Conservation (phyloP, 2,888 invertebrate species). For the Trachelus tabidus region DNA sequence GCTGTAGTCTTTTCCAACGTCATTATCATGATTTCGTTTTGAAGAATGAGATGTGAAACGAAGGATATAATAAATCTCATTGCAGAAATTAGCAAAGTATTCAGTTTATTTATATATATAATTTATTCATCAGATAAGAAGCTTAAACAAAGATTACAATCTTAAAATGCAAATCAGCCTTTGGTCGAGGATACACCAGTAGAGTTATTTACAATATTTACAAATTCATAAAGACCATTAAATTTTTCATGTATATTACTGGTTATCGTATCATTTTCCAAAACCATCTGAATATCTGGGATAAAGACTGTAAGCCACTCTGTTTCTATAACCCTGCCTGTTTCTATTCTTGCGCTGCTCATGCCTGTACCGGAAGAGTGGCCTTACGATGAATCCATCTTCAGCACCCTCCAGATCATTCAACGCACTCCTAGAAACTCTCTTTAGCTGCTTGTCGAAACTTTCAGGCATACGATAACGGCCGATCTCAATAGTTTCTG, state of each 20-base stretch:
- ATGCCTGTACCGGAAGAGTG: slow-evolving; percentile 14
- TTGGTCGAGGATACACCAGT: no score
- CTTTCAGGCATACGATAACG: slow-evolving; percentile 10
- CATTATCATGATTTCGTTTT: neutral
- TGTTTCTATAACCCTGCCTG: slow-evolving; percentile 1
- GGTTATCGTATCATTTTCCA: slow-evolving; percentile 35
- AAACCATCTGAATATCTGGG: slow-evolving; percentile 47
- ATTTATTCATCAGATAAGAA: no score
- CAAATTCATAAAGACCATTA: no score
- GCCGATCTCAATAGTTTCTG: slow-evolving; percentile 8
- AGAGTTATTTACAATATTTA: no score
- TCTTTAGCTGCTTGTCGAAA: slow-evolving; percentile 4
- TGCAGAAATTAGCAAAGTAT: no score
- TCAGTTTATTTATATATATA: no score
- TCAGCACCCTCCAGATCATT: slow-evolving; percentile 11
- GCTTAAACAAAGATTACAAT: no score
- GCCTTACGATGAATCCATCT: slow-evolving; percentile 16
- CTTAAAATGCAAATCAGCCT: no score
- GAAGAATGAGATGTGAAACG: neutral
- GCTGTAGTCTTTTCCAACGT: neutral
- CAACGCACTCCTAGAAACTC: slow-evolving; percentile 1
- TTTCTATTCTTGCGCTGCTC: slow-evolving; percentile 9
- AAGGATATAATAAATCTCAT: no score
- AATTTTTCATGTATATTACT: no score
- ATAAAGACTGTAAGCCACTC: slow-evolving; percentile 16